Percentiles rank a stretch among this genome's conserved stretches.
These are phyloP conservation scores for Clarias batrachus DNA, from an alignment of 2,113 vertebrate species.

Conservation along the genomic window DNA sequence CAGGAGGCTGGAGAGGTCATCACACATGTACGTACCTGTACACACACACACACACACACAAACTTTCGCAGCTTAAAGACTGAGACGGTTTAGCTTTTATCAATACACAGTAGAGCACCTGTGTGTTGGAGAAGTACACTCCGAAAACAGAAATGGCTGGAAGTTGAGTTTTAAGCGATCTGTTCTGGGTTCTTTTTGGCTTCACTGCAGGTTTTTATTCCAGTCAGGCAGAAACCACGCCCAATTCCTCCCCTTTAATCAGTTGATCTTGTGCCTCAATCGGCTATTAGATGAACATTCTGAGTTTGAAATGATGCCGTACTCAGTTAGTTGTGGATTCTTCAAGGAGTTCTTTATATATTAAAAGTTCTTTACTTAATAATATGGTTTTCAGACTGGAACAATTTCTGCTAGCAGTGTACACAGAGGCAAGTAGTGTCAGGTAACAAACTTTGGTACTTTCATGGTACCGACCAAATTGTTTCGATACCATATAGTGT, in stretches of 20 bases:
- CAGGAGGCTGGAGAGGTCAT: constrained; percentile 38
- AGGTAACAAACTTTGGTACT: too few relatives aligned
- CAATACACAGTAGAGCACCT: constrained; percentile 9
- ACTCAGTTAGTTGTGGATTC: too few relatives aligned
- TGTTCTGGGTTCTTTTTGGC: background rate
- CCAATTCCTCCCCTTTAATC: background rate
- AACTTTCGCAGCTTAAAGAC: constrained; percentile 33
- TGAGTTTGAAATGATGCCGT: background rate
- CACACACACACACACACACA: background rate
- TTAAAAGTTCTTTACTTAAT: background rate
- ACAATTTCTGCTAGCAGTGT: background rate
- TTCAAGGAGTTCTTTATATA: background rate
- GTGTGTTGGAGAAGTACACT: background rate
- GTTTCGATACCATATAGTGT: too few relatives aligned
- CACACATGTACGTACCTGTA: background rate
- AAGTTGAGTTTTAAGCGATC: background rate
- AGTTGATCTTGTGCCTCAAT: background rate
- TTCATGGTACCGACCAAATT: too few relatives aligned
- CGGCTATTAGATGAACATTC: background rate
- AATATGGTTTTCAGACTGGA: background rate
- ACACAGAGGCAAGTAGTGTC: background rate
- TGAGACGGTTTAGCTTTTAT: constrained; percentile 26
- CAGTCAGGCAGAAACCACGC: background rate
- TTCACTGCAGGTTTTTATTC: background rate
- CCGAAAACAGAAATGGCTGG: background rate